phyloP scores from a whole-genome alignment of 2,797 vertebrate species.

The Taenioides sp. region DNA sequence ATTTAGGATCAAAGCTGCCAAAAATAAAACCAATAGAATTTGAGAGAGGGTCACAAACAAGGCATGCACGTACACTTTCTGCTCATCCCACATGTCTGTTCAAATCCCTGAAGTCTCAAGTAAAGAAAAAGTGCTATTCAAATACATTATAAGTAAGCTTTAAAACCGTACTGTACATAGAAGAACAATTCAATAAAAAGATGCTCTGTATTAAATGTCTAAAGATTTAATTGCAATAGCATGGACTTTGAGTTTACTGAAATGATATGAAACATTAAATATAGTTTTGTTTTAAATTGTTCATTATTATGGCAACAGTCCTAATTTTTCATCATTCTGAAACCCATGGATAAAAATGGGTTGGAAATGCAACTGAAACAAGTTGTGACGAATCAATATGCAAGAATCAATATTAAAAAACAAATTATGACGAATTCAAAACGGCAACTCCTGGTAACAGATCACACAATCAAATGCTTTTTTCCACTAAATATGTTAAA shows the following conservation, averaged over 20 bases:
- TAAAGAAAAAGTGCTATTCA: conserved; percentile 11
- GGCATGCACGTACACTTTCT: conserved; percentile 25
- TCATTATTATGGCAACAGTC: too few relatives aligned
- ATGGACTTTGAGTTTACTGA: not conserved
- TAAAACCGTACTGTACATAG: conserved; percentile 7
- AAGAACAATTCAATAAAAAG: conserved; percentile 1
- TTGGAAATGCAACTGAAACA: not conserved
- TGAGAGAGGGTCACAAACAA: conserved; percentile 67
- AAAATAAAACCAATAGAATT: conserved; percentile 68
- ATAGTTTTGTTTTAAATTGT: too few relatives aligned
- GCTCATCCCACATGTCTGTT: conserved; percentile 17
- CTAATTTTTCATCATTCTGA: too few relatives aligned
- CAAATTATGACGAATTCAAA: not conserved
- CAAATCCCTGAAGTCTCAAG: conserved; percentile 26
- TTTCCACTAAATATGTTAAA: not conserved
- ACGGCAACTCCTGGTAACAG: not conserved
- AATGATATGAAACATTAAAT: not conserved
- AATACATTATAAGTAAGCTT: conserved; percentile 12
- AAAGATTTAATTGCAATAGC: not conserved
- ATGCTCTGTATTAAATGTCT: not conserved
- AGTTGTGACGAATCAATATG: not conserved
- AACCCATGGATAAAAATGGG: not conserved
- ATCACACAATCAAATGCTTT: not conserved
- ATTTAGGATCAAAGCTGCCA: conserved; percentile 70
- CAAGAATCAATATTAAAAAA: not conserved